These are phyloP conservation scores for Neoaliturus tenellus DNA, from an alignment of 2,888 invertebrate species.

Conservation along the genomic window DNA sequence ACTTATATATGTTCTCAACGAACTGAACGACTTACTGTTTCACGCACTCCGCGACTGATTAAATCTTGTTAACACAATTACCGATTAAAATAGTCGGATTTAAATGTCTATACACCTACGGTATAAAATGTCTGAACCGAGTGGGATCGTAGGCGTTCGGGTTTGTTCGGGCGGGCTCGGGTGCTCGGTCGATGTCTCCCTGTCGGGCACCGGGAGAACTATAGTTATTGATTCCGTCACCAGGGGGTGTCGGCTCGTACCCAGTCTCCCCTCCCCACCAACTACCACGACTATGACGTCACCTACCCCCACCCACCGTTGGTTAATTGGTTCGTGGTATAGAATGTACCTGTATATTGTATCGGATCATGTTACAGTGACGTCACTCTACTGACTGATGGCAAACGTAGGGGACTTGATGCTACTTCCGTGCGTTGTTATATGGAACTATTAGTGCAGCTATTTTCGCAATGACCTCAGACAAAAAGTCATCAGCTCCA, in stretches of 20 bases:
- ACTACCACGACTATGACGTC: neutral
- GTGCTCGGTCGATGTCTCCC: conserved; percentile 37
- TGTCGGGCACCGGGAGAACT: conserved; percentile 5
- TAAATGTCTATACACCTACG: conserved; percentile 41
- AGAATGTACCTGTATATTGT: neutral
- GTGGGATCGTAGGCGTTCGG: neutral
- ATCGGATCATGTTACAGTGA: neutral
- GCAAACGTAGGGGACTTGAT: neutral
- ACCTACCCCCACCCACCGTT: neutral
- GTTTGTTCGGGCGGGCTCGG: conserved; percentile 10
- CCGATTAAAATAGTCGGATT: neutral
- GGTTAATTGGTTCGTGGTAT: neutral
- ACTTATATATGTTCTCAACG: neutral
- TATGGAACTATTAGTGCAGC: neutral
- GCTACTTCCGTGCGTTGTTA: neutral
- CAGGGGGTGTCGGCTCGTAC: conserved; percentile 15
- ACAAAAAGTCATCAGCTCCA: neutral
- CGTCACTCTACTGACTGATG: neutral
- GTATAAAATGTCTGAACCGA: neutral
- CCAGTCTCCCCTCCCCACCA: neutral
- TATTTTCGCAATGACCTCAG: neutral
- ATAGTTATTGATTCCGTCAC: conserved; percentile 47
- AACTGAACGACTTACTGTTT: too few relatives aligned
- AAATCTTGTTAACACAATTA: neutral
- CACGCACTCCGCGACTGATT: neutral